Conservation (phyloP, 2,888 invertebrate genomes). For the Dexiosoma caninum region DNA sequence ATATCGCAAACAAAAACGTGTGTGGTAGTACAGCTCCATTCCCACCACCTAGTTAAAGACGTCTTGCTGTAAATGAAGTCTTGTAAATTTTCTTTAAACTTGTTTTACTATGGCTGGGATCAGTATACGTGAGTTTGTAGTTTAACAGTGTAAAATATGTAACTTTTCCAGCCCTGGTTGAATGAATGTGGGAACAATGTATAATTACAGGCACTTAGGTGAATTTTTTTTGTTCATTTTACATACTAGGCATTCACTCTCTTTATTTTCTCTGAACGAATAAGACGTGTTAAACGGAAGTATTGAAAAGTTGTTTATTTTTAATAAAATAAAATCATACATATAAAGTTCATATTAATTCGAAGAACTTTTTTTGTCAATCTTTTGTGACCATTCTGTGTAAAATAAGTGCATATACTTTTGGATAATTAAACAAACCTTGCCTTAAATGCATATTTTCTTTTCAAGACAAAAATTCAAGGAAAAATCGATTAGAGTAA, state of each 20-base stretch:
- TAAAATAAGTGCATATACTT: no score
- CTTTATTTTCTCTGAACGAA: slow-evolving; percentile 41
- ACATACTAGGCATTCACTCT: no score
- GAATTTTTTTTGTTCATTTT: slow-evolving; percentile 56
- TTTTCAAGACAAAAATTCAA: slow-evolving; percentile 36
- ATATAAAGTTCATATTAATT: slow-evolving; percentile 30
- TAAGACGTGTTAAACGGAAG: slow-evolving; percentile 28
- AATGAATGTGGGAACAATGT: slow-evolving; percentile 15
- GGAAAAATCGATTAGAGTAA: slow-evolving; percentile 58
- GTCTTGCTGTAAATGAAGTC: no score
- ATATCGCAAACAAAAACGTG: no score
- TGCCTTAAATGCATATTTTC: slow-evolving; percentile 3
- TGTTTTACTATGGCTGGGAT: no score
- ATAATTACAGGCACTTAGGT: not conserved
- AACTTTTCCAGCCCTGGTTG: not conserved
- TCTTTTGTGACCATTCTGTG: no score
- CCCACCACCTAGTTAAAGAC: no score
- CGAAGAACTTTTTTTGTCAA: not conserved
- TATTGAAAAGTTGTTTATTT: not conserved
- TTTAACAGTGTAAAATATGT: not conserved
- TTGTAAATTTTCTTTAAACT: no score
- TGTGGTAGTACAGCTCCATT: no score
- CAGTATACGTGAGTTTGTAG: no score
- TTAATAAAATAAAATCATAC: not conserved
- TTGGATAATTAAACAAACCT: slow-evolving; percentile 1